Evolutionary conservation across 2,888 invertebrate genomes (phyloP).

Genomic region (Metallyticus violacea): DNA sequence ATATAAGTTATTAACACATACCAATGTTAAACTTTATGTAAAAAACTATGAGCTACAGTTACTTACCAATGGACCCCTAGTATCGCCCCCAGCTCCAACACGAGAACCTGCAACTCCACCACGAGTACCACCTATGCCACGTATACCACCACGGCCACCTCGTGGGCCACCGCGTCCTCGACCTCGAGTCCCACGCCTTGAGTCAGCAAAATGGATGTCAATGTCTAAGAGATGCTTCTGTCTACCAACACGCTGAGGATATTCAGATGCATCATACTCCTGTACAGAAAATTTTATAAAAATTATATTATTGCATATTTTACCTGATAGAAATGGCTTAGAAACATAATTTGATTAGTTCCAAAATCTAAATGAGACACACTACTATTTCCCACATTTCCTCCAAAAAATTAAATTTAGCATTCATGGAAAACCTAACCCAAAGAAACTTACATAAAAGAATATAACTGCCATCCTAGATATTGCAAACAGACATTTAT

Average conservation of each 20-base stretch:
- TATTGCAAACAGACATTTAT: too few species aligned
- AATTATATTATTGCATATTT: background rate
- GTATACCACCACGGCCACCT: constrained; percentile 59
- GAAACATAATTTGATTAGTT: background rate
- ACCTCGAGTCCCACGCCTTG: constrained; percentile 60
- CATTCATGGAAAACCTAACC: background rate
- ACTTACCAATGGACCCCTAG: constrained; percentile 41
- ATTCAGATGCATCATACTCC: constrained; percentile 72
- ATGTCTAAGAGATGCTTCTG: constrained; percentile 84
- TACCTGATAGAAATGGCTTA: constrained; percentile 21
- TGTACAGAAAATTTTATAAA: constrained; percentile 38
- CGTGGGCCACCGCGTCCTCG: constrained; percentile 46
- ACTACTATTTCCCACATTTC: too few species aligned
- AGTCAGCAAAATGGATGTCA: constrained; percentile 83
- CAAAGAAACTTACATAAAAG: too few species aligned
- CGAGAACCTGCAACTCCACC: constrained; percentile 4
- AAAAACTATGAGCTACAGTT: too few species aligned
- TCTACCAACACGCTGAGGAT: constrained; percentile 81
- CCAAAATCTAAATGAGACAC: background rate
- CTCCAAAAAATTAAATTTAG: too few species aligned
- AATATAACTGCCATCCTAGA: too few species aligned
- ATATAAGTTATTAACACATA: too few species aligned
- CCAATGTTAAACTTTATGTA: too few species aligned
- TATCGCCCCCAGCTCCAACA: constrained; percentile 45
- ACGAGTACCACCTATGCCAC: constrained; percentile 43